Evolutionary conservation across 2,797 vertebrate species (phyloP).

Genomic region (Tapirus indicus): DNA sequence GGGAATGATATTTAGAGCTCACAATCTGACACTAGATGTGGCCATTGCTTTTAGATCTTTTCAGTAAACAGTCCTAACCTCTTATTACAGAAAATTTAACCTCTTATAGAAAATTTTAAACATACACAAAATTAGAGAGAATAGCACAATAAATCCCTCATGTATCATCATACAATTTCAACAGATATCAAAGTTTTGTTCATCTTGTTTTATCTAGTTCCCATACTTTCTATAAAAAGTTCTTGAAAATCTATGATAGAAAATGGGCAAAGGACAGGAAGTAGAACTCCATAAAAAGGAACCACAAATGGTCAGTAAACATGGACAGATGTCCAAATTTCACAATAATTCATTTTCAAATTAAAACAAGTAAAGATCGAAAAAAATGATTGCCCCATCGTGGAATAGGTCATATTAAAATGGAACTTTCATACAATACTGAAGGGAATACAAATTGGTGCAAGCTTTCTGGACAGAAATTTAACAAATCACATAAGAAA

Average conservation of each 20-base stretch:
- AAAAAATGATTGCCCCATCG: not conserved
- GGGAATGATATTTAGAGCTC: not conserved
- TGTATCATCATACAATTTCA: not conserved
- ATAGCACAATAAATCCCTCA: not conserved
- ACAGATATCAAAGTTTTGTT: slow-evolving; percentile 4
- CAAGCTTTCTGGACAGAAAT: not conserved
- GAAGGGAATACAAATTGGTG: not conserved
- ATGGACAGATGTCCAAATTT: not conserved
- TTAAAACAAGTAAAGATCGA: not conserved
- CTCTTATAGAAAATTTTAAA: slow-evolving; percentile 3
- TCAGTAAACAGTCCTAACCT: not conserved
- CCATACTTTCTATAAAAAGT: slow-evolving; percentile 31
- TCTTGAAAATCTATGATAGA: not conserved
- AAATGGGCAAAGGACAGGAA: slow-evolving; percentile 5
- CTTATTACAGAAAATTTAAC: not conserved
- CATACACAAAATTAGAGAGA: not conserved
- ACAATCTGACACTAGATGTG: not conserved
- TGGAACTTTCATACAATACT: not conserved
- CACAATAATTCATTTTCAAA: slow-evolving; percentile 9
- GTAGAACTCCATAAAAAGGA: slow-evolving; percentile 32
- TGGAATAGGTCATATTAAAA: not conserved
- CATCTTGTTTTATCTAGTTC: slow-evolving; percentile 23
- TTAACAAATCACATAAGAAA: not conserved
- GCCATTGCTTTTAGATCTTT: not conserved
- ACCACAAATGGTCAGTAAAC: slow-evolving; percentile 2